These are phyloP conservation scores for Hypotaenidia philippensis DNA, from an alignment of 2,797 vertebrate species.

Conservation along the genomic window DNA sequence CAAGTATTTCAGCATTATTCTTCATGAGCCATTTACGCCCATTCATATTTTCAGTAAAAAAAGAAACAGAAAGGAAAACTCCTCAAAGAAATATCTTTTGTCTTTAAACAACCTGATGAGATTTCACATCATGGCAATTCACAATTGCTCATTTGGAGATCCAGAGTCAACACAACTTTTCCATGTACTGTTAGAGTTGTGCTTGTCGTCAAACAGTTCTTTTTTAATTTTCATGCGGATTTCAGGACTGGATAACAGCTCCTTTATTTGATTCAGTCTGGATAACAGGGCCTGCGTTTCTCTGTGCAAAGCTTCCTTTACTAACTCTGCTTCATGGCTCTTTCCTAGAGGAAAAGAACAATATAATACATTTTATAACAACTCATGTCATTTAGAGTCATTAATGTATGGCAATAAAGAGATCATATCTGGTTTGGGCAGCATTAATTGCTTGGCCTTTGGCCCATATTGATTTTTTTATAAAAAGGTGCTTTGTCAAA, in stretches of 20 bases:
- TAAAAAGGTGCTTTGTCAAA: conserved; percentile 76
- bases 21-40: background rate
- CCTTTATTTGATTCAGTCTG: conserved; percentile 82
- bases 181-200: conserved; percentile 28
- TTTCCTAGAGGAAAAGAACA: conserved; percentile 82
- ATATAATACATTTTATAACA: conserved; percentile 73
- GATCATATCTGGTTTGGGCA: background rate
- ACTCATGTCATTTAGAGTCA: conserved; percentile 46
- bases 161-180: conserved; percentile 21
- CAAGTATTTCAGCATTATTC: background rate
- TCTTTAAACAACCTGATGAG: background rate
- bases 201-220: conserved; percentile 78
- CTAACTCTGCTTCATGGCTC: conserved; percentile 75
- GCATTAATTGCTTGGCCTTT: conserved; percentile 41
- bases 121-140: background rate
- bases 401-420: conserved; percentile 30
- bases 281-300: conserved; percentile 77
- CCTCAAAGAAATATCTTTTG: conserved; percentile 26
- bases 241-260: conserved; percentile 81
- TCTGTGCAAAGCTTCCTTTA: conserved; percentile 80
- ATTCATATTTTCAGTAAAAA: background rate
- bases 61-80: background rate
- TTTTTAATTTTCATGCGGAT: conserved; percentile 80
- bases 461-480: conserved; percentile 49
- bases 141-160: conserved; percentile 19